These are phyloP conservation scores for Aptenodytes forsteri DNA, from an alignment of 2,113 vertebrate genomes.

Conservation along the genomic window DNA sequence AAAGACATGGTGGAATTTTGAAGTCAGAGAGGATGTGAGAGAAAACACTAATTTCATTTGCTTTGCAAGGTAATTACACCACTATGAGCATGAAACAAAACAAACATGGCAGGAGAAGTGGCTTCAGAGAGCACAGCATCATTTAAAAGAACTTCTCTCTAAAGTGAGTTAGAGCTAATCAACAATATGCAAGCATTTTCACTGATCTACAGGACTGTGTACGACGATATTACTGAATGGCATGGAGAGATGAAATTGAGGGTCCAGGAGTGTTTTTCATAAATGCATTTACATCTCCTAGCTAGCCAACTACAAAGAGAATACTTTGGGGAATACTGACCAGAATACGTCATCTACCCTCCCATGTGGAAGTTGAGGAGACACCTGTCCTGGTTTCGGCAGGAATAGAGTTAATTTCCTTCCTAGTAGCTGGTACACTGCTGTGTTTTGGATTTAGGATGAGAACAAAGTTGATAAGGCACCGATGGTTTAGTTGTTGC, in stretches of 20 bases:
- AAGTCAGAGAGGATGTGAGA: background rate
- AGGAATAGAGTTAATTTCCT: too few relatives aligned
- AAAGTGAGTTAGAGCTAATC: background rate
- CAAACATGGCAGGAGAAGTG: background rate
- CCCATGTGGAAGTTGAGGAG: background rate
- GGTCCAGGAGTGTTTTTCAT: background rate
- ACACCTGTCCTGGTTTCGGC: background rate
- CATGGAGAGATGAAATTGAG: background rate
- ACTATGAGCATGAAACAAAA: background rate
- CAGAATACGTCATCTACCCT: background rate
- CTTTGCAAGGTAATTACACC: background rate
- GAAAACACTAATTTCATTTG: background rate
- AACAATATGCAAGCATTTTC: background rate
- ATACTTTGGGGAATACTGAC: background rate
- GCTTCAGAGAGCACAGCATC: background rate
- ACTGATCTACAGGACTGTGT: background rate
- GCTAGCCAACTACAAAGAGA: background rate
- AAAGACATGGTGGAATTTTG: background rate
- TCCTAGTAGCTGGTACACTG: too few relatives aligned
- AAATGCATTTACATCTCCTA: background rate
- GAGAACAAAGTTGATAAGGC: too few relatives aligned
- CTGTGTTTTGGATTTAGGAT: too few relatives aligned
- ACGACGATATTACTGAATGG: background rate
- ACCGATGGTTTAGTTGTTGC: too few relatives aligned
- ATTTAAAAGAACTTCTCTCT: background rate